A percentile compares a stretch with the other conserved stretches of the same genome.
These are phyloP conservation scores for Hesperophylax magnus DNA, from an alignment of 1,140 invertebrate genomes.

Conservation along the genomic window DNA sequence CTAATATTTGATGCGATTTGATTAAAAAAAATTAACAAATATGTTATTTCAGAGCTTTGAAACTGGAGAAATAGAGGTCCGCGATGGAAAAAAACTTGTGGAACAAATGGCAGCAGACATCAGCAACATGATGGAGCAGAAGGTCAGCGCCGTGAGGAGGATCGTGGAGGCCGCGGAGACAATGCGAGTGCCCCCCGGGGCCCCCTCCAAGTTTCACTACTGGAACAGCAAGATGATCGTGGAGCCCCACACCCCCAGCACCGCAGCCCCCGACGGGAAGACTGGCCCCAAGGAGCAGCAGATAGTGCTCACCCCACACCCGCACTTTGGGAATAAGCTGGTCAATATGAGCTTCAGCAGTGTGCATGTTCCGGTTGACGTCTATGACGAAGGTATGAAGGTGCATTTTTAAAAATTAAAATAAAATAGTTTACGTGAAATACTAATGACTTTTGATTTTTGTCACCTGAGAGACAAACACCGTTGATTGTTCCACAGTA, in stretches of 20 bases:
- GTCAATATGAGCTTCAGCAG: constrained; percentile 90
- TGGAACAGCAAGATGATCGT: constrained; percentile 83
- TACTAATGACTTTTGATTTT: too few species aligned
- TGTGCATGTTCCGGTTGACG: constrained; percentile 96
- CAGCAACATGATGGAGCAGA: constrained; percentile 86
- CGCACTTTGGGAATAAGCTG: constrained; percentile 83
- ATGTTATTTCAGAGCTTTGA: constrained; percentile 77
- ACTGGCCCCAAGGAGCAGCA: constrained; percentile 69
- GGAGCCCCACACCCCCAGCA: constrained; percentile 64
- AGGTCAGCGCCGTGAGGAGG: constrained; percentile 86
- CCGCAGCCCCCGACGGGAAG: constrained; percentile 70
- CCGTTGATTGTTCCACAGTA: too few species aligned
- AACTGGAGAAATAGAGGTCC: constrained; percentile 76
- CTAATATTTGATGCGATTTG: too few species aligned
- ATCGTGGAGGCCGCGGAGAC: constrained; percentile 88
- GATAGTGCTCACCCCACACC: constrained; percentile 76
- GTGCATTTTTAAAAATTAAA: too few species aligned
- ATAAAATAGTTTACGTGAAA: too few species aligned
- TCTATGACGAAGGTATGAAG: constrained; percentile 89
- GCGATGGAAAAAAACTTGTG: constrained; percentile 80
- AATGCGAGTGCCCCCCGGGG: constrained; percentile 76
- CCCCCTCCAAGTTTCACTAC: constrained; percentile 76
- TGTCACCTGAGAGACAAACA: too few species aligned
- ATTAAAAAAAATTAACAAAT: too few species aligned
- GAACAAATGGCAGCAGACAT: constrained; percentile 84